These are phyloP conservation scores for Dasypogon diadema DNA, from an alignment of 2,888 invertebrate genomes.

Conservation along the genomic window DNA sequence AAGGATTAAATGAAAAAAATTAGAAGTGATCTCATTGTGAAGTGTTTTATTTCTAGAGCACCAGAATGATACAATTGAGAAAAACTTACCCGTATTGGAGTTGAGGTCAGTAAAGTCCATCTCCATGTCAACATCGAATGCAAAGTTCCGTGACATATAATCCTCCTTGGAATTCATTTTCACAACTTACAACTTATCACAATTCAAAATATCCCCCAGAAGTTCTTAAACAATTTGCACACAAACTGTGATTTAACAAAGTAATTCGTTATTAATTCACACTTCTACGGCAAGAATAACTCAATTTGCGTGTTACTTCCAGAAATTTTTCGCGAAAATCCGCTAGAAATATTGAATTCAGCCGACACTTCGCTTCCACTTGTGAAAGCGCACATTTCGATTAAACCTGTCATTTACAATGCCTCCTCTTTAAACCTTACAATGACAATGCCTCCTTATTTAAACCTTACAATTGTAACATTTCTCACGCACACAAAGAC, in stretches of 20 bases:
- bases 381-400: conserved; percentile 24
- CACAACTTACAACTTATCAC: not conserved
- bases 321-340: conserved; percentile 21
- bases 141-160: conserved; percentile 64
- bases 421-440: no score
- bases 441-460: no score
- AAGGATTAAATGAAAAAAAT: no score
- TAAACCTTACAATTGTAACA: no score
- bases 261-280: not conserved
- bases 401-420: no score
- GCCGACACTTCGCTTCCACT: not conserved
- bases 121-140: conserved; percentile 68
- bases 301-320: not conserved
- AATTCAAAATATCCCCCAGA: not conserved
- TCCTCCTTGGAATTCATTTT: conserved; percentile 22
- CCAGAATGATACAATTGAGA: no score
- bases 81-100: conserved; percentile 33
- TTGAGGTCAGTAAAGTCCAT: conserved; percentile 60
- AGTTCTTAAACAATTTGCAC: not conserved
- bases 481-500: no score
- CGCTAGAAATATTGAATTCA: not conserved
- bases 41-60: not conserved
- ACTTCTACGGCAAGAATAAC: not conserved
- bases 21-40: conserved; percentile 17
- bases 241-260: not conserved